These are phyloP conservation scores for Glossophaga mutica DNA, from an alignment of 2,797 vertebrate genomes.

Conservation along the genomic window DNA sequence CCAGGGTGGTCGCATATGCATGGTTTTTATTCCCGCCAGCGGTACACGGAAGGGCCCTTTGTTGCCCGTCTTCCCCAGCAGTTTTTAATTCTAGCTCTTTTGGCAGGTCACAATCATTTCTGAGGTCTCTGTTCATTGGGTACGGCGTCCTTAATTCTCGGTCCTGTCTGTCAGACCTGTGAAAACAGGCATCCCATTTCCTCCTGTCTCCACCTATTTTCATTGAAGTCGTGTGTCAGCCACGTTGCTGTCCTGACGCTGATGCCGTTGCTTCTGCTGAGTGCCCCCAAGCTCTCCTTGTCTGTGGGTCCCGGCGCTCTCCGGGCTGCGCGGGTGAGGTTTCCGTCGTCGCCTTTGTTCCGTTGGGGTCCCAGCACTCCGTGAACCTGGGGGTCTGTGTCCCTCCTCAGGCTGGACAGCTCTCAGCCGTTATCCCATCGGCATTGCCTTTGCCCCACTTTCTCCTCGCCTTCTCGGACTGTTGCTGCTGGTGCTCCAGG, in stretches of 20 bases:
- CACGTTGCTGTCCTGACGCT: not conserved
- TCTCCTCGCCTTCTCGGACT: not conserved
- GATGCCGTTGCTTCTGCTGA: not conserved
- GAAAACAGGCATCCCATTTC: not conserved
- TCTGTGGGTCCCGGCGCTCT: not conserved
- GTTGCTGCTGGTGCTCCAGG: not conserved
- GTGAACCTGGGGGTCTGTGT: not conserved
- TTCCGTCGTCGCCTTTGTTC: not conserved
- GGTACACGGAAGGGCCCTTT: accelerated
- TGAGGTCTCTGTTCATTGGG: not conserved
- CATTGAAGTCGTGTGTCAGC: not conserved
- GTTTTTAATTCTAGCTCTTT: not conserved
- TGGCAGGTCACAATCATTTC: not conserved
- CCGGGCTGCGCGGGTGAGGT: not conserved
- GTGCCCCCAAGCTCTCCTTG: not conserved
- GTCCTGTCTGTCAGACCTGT: not conserved
- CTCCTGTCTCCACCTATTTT: not conserved
- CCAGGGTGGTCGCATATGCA: not conserved
- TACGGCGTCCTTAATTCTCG: not conserved
- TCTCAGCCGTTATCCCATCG: not conserved
- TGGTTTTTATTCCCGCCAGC: too few species aligned
- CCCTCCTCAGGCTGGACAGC: not conserved
- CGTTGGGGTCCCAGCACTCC: not conserved
- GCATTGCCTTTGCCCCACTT: not conserved
- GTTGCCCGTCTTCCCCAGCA: not conserved